Percentiles rank a stretch among this genome's conserved stretches.
phyloP scores from a whole-genome alignment of 2,797 vertebrate genomes.

The Rhynchonycteris naso region DNA sequence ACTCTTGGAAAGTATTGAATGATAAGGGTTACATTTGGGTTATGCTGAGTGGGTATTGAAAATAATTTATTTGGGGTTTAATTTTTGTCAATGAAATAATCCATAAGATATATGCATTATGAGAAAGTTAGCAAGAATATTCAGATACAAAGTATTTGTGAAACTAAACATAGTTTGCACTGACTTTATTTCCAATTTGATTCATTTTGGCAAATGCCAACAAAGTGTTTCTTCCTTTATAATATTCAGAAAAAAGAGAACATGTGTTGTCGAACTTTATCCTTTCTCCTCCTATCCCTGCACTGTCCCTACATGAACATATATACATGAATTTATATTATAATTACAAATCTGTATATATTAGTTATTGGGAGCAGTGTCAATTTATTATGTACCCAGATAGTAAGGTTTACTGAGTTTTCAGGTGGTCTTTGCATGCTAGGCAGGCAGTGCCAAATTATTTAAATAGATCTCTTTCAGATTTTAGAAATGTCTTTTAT shows the following conservation, averaged over 20 bases:
- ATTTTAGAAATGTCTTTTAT: neutral
- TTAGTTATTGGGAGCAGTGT: neutral
- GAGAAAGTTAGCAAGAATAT: slow-evolving; percentile 7
- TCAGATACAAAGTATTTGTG: slow-evolving; percentile 9
- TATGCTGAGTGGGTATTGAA: slow-evolving; percentile 28
- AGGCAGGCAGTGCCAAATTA: neutral
- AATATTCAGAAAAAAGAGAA: slow-evolving; percentile 42
- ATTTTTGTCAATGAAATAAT: slow-evolving; percentile 20
- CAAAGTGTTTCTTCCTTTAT: slow-evolving; percentile 29
- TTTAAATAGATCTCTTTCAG: neutral
- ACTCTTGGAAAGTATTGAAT: neutral
- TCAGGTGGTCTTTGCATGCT: neutral
- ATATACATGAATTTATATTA: slow-evolving; percentile 13
- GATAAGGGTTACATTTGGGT: neutral
- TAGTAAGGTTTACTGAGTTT: neutral
- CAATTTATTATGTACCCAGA: neutral
- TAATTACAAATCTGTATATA: neutral
- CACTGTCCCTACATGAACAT: neutral
- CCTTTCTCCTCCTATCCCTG: neutral
- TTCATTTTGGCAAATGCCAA: slow-evolving; percentile 42
- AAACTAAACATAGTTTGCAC: slow-evolving; percentile 22
- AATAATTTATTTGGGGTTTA: slow-evolving; percentile 36
- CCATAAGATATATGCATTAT: neutral
- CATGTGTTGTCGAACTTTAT: neutral
- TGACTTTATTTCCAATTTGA: slow-evolving; percentile 51